Conservation (phyloP, 2,888 invertebrate genomes). For the Chalcosyrphus nemorum region DNA sequence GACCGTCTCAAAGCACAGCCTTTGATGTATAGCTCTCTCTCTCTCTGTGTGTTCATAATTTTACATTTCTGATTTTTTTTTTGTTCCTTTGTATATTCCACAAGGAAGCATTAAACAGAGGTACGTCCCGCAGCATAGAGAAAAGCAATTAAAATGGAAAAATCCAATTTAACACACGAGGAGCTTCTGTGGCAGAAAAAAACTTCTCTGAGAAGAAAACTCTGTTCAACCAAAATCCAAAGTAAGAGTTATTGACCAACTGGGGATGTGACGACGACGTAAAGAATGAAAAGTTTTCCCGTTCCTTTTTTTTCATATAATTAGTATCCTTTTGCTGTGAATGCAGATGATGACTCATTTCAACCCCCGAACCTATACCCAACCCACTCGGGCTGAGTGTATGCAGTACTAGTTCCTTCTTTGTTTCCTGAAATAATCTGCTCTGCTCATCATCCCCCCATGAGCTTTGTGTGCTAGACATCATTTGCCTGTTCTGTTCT, state of each 20-base stretch:
- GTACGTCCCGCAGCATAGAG: not conserved
- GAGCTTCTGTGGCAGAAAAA: not conserved
- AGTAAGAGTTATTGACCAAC: not conserved
- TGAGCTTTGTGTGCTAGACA: slow-evolving; percentile 43
- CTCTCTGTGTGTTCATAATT: not conserved
- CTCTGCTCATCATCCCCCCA: slow-evolving; percentile 52
- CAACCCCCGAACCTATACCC: not conserved
- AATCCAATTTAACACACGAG: slow-evolving; percentile 4
- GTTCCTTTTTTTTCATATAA: not conserved
- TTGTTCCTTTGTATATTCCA: not conserved
- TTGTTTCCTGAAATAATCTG: slow-evolving; percentile 22
- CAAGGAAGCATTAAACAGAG: not conserved
- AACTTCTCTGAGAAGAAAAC: not conserved
- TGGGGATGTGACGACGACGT: not conserved
- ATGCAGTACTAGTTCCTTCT: not conserved
- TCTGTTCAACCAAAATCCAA: not conserved
- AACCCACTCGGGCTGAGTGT: not conserved
- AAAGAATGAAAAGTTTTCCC: not conserved
- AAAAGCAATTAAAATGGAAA: not conserved
- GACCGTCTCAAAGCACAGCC: not conserved
- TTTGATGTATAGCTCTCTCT: not conserved
- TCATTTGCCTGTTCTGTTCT: not conserved
- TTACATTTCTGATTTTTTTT: not conserved
- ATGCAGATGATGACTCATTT: slow-evolving; percentile 28
- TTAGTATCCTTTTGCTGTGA: slow-evolving; percentile 2